Base-by-base conservation (phyloP, 2,888 invertebrate genomes). In the Stenchaetothrips biformis region DNA sequence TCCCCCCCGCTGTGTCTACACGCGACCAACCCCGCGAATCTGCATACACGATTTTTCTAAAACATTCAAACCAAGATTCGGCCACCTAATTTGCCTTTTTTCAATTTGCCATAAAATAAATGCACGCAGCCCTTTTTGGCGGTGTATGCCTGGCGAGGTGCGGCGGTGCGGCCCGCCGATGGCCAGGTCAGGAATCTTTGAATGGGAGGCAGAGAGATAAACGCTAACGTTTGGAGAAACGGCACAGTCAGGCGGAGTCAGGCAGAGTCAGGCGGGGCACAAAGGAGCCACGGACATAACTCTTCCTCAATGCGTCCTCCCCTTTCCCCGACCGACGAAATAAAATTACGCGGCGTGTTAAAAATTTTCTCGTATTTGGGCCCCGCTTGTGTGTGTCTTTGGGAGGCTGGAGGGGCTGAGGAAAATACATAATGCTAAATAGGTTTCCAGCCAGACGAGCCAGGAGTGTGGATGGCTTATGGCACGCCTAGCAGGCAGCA, bases 191-290 rank as follows among this genome's bases (percentile, higher is more conserved):
- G 67, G 67, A 74, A 74, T 74, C 67, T 74, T 21, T 74, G 67
- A 74, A 74, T 74, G 67, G 25, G 25, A 25, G 67, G 21, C 11
- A 74, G 37, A 67, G 67, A 74, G 67, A 74, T 74, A 25, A 74
- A 53, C 53, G 4, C 53, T 53, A 53, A 74, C 67, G 67, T 74
- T 74, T 21, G 67, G 67, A 74, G 67, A 21, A 74, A 74, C 67
- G 67, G 67, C 67, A 25, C 21, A 74, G 67, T 37, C 37, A 37
- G 67, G 67, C 67, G 25, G 67, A 74, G 67, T 25, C 11, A 25
- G 59, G 18, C 7, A 59, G 13, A 59, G 59, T 18, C 67, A 25
- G 4, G 37, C 37, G 67, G 25, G 25, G 25, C 25, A 74, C 67
- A 74, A 74, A 53, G 25, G 67, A 25, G 3, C 67, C 16, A 25